These are phyloP conservation scores for Dusona sp. DNA, from an alignment of 2,888 invertebrate species.

Conservation along the genomic window DNA sequence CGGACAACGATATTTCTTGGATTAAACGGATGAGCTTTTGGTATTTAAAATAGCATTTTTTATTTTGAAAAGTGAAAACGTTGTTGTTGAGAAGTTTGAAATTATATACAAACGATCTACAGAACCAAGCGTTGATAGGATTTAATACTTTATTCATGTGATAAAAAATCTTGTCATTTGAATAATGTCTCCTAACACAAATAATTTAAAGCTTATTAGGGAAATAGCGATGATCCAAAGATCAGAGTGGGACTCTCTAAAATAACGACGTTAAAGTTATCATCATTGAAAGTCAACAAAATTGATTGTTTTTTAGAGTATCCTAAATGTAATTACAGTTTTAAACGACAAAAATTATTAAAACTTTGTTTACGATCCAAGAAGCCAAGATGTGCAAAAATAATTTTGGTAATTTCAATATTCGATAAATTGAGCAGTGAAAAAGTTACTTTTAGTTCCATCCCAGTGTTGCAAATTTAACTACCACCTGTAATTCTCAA, in stretches of 20 bases:
- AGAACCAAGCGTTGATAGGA: not conserved
- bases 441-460: not conserved
- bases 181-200: not conserved
- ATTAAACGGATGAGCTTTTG: not conserved
- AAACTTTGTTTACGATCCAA: too few species aligned
- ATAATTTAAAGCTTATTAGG: not conserved
- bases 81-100: not conserved
- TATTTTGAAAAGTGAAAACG: not conserved
- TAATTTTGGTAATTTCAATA: too few species aligned
- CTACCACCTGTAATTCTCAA: too few species aligned
- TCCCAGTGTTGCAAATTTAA: too few species aligned
- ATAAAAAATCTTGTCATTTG: not conserved
- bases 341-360: too few species aligned
- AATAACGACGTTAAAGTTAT: not conserved
- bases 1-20: too few species aligned
- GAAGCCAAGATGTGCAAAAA: too few species aligned
- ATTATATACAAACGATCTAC: not conserved
- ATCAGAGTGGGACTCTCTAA: not conserved
- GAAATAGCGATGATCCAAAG: not conserved
- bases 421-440: not conserved
- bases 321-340: not conserved
- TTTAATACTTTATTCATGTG: not conserved
- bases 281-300: not conserved
- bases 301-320: not conserved
- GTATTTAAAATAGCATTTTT: not conserved